phyloP scores from a whole-genome alignment of 2,113 vertebrate species.

The Aptenodytes patagonicus region DNA sequence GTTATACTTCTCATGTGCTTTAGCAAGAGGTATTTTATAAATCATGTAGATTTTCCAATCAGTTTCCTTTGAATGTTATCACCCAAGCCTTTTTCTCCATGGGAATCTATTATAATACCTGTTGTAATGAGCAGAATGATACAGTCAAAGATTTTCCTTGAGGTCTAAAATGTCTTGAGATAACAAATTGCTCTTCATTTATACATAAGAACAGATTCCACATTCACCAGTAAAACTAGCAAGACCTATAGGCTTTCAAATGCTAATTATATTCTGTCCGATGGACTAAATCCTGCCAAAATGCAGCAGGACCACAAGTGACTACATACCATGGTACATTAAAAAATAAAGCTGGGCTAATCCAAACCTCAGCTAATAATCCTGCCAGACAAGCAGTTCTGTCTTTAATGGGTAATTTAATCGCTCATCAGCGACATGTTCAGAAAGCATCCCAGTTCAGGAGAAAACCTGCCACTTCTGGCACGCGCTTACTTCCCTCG shows the following conservation, averaged over 20 bases:
- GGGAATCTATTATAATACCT: background rate
- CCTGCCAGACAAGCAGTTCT: background rate
- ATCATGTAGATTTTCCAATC: background rate
- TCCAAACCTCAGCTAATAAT: background rate
- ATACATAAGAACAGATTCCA: background rate
- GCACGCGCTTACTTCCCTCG: fast-evolving
- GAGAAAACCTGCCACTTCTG: background rate
- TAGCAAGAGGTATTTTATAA: background rate
- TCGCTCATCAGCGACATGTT: background rate
- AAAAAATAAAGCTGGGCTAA: background rate
- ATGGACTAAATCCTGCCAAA: background rate
- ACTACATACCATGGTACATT: background rate
- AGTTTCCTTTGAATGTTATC: background rate
- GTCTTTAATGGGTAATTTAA: background rate
- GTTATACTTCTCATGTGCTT: background rate
- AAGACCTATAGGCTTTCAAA: background rate
- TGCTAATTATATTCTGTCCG: background rate
- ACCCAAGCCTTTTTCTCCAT: background rate
- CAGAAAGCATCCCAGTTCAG: background rate
- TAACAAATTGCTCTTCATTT: background rate
- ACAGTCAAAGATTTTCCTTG: background rate
- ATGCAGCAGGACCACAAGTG: background rate
- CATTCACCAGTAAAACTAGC: background rate
- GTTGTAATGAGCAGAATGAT: background rate
- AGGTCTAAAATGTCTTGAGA: background rate